Evolutionary conservation across 2,113 vertebrate genomes (phyloP), one percentile per base, ranked within the genome.

Genomic region (Oncorhynchus keta): DNA sequence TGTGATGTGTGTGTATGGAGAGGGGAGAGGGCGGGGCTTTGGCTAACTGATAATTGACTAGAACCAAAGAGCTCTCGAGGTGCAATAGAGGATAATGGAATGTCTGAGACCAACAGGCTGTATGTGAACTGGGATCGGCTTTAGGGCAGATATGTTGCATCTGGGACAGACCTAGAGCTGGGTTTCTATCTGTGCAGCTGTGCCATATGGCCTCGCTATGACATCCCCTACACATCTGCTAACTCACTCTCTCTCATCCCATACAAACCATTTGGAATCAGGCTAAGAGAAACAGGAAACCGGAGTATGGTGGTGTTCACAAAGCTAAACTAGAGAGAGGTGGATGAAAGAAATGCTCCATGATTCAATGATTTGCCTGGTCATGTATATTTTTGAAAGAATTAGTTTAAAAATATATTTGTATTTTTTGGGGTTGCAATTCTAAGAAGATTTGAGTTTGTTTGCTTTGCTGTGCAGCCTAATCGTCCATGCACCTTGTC

Each of bases 181-280:
- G 39, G 76, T 59, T 68, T 79, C 80, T 80, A 48, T 73, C 70
- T 51, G 24, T 64, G 71, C 81, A 86, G 86, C 84, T 86, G 83
- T 76, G 73, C 83, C 81, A 71, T 18, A 55, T 16, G 13, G 51
- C 51, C 51, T 75, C 79, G 74, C 49, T 70, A 30, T 80, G 75
- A 80, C 81, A 55, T 82, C 69, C 18, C 14, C 59, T 79, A 75
- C 82, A 88, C 86, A 90, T 86, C 88, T 90, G 82, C 78, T 87
- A 61, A 73, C 76, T 78, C 79, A 24, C 76, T 62, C 59, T 9
- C 59, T 22, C 51, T 20, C 81, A 75, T 70, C 77, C 39, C 59
- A 78, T 67, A 84, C 66, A 72, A 85, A 79, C 59, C 68, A 65
- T 67, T 84, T 77, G 72, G 81, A 86, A 81, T 81, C 39, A 72